Conservation (phyloP, 2,888 invertebrate species). For the Elaeidobius kamerunicus region DNA sequence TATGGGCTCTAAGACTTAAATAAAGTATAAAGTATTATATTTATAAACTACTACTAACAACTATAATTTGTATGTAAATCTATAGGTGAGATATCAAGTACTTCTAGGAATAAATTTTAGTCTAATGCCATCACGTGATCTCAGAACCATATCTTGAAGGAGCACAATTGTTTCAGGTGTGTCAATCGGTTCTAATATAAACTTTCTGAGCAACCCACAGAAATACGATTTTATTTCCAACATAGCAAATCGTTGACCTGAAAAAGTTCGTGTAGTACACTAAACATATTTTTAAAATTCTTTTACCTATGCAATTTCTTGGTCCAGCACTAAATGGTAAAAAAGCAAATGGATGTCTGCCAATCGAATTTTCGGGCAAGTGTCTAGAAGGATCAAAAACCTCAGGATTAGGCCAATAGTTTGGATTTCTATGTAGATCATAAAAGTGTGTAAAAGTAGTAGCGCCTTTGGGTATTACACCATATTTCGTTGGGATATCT, state of each 20-base stretch:
- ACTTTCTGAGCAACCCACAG: conserved; percentile 55
- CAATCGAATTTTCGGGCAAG: too few relatives aligned
- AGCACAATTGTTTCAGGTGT: conserved; percentile 49
- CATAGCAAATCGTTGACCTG: conserved; percentile 67
- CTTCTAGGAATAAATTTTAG: conserved; percentile 41
- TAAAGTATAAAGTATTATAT: too few relatives aligned
- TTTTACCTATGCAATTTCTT: too few relatives aligned
- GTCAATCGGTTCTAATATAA: conserved; percentile 52
- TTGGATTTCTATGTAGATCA: conserved; percentile 50
- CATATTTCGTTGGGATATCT: conserved; percentile 35
- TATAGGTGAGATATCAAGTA: too few relatives aligned
- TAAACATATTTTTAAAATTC: too few relatives aligned
- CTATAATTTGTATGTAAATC: too few relatives aligned
- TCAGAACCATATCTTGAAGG: conserved; percentile 52
- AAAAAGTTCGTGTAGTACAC: too few relatives aligned
- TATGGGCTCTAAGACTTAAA: too few relatives aligned
- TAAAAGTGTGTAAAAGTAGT: conserved; percentile 59
- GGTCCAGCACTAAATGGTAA: too few relatives aligned
- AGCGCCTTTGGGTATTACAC: conserved; percentile 53
- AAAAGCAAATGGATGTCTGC: too few relatives aligned
- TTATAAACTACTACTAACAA: too few relatives aligned
- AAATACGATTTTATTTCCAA: conserved; percentile 61
- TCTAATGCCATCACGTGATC: conserved; percentile 49
- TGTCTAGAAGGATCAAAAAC: too few relatives aligned
- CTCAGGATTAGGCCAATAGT: conserved; percentile 53